Percentiles rank a stretch among this genome's conserved stretches.
Evolutionary conservation across 2,113 vertebrate species (phyloP).

Genomic region (Mastomys coucha): DNA sequence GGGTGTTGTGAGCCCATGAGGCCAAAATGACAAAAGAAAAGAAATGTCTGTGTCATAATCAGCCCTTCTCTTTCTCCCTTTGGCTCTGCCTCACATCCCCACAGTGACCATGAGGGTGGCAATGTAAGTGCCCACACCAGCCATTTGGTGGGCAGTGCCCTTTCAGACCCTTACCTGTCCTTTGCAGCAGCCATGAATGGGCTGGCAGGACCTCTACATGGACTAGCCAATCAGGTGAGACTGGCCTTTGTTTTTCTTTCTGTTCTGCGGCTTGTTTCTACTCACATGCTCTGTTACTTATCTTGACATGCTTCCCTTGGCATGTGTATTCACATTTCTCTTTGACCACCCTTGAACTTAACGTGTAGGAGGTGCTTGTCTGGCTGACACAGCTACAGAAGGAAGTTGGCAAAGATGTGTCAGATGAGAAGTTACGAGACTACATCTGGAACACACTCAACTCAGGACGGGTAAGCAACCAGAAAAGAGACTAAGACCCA

Average conservation of each 20-base stretch:
- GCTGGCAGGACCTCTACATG: conserved; percentile 95
- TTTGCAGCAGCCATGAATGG: conserved; percentile 98
- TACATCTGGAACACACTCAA: conserved; percentile 99
- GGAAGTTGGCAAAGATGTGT: conserved; percentile 95
- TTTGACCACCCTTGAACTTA: not conserved
- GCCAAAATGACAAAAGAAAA: conserved; percentile 23
- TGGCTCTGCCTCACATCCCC: conserved; percentile 22
- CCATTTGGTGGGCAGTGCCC: conserved; percentile 95
- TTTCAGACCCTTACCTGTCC: conserved; percentile 96
- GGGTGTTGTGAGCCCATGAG: not conserved
- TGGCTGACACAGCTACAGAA: conserved; percentile 97
- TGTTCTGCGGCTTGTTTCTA: not conserved
- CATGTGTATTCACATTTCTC: not conserved
- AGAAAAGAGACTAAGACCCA: not conserved
- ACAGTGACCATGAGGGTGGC: conserved; percentile 97
- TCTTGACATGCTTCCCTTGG: not conserved
- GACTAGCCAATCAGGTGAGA: conserved; percentile 97
- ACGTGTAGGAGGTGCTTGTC: conserved; percentile 94
- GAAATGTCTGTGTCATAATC: not conserved
- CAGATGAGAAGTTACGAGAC: conserved; percentile 94
- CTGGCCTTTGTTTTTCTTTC: not conserved
- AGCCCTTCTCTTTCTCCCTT: not conserved
- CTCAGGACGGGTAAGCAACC: conserved; percentile 93
- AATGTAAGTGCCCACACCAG: conserved; percentile 98
- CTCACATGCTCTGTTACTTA: not conserved